Conservation (phyloP, 1,140 invertebrate genomes). For the Ceratosolen fusciceps region DNA sequence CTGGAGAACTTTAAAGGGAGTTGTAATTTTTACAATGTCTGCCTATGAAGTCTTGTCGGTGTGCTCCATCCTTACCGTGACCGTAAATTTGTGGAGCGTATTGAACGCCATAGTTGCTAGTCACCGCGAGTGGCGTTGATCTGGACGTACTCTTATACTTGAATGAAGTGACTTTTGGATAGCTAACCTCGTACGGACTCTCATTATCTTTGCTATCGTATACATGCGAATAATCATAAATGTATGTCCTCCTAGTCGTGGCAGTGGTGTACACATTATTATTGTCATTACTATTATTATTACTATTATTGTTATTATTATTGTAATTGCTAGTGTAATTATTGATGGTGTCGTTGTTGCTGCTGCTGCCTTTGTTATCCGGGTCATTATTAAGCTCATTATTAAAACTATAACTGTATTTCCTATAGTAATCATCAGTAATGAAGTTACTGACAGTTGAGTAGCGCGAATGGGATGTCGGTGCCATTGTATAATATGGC, state of each 20-base stretch:
- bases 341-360: too few relatives aligned
- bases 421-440: conserved; percentile 49
- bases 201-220: conserved; percentile 58
- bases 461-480: conserved; percentile 52
- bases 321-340: not conserved
- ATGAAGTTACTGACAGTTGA: conserved; percentile 61
- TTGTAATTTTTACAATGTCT: conserved; percentile 4
- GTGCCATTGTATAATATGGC: conserved; percentile 41
- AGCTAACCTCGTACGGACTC: conserved; percentile 62
- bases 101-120: conserved; percentile 61
- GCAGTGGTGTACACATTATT: conserved; percentile 47
- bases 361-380: too few relatives aligned
- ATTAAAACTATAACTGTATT: conserved; percentile 53
- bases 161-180: conserved; percentile 65
- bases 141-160: conserved; percentile 63
- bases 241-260: conserved; percentile 58
- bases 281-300: conserved; percentile 27
- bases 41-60: not conserved
- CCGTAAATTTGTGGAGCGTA: conserved; percentile 59
- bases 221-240: conserved; percentile 58
- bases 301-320: not conserved
- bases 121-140: conserved; percentile 57
- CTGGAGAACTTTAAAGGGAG: not conserved
- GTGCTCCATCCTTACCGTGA: conserved; percentile 63
- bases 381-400: conserved; percentile 48